Evolutionary conservation across 2,797 vertebrate species (phyloP).

Genomic region (Chaunax sp.): DNA sequence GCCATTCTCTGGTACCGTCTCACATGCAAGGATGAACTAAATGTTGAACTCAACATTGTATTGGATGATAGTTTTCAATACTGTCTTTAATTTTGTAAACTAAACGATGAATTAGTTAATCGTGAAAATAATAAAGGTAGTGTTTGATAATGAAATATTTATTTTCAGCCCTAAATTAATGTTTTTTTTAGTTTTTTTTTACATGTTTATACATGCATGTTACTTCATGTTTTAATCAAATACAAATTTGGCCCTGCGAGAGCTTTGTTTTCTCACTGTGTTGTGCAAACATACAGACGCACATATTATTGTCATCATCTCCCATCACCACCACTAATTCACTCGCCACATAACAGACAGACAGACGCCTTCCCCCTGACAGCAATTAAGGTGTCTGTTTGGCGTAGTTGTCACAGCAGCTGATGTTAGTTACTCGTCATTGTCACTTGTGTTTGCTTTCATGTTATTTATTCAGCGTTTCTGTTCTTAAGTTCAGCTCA

Average conservation of each 20-base stretch:
- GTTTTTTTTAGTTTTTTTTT: not conserved
- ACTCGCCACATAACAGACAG: constrained; percentile 30
- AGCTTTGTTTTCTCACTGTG: constrained; percentile 8
- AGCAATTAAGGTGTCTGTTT: constrained; percentile 60
- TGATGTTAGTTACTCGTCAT: constrained; percentile 54
- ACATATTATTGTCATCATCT: constrained; percentile 44
- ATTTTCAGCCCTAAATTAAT: not conserved
- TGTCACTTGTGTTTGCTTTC: constrained; percentile 57
- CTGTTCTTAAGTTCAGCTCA: constrained; percentile 56
- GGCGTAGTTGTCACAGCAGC: constrained; percentile 41
- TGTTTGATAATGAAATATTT: not conserved
- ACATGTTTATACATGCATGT: not conserved
- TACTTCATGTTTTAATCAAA: not conserved
- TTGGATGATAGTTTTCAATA: too few species aligned
- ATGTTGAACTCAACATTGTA: too few species aligned
- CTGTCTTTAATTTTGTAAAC: not conserved
- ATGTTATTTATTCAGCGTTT: constrained; percentile 49
- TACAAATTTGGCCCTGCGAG: not conserved
- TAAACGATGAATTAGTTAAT: not conserved
- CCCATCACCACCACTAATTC: constrained; percentile 47
- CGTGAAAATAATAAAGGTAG: not conserved
- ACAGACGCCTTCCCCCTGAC: constrained; percentile 48
- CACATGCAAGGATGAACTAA: too few species aligned
- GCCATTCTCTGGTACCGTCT: too few species aligned
- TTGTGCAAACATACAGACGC: not conserved